phyloP scores from a whole-genome alignment of 2,888 invertebrate species.

The Mechanitis messenoides region DNA sequence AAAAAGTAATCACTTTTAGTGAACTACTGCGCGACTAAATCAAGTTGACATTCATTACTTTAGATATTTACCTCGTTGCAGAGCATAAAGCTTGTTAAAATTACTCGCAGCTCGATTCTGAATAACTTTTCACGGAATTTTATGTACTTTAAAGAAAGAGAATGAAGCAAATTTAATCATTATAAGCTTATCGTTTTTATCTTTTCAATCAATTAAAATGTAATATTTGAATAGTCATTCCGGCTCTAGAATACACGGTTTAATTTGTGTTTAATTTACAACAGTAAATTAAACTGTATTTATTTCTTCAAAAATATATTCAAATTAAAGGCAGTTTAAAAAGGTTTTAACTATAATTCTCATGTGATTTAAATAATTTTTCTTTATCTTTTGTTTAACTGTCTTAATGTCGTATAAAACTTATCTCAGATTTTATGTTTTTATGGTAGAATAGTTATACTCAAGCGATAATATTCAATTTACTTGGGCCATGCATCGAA shows the following conservation, averaged over 20 bases:
- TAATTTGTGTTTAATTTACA: too few species aligned
- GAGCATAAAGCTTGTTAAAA: slow-evolving; percentile 64
- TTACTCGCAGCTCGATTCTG: slow-evolving; percentile 56
- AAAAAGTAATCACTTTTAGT: neutral
- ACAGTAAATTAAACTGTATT: too few species aligned
- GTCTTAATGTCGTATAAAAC: neutral
- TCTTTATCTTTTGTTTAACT: too few species aligned
- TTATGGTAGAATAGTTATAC: neutral
- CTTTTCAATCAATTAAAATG: slow-evolving; percentile 59
- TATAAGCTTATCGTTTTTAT: slow-evolving; percentile 55
- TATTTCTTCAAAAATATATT: neutral
- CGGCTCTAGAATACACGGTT: slow-evolving; percentile 15
- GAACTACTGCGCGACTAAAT: slow-evolving; percentile 39
- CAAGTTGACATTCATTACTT: slow-evolving; percentile 66
- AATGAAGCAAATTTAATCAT: slow-evolving; percentile 60
- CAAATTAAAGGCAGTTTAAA: neutral
- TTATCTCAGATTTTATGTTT: neutral
- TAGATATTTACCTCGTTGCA: slow-evolving; percentile 44
- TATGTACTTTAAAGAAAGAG: slow-evolving; percentile 45
- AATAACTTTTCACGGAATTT: slow-evolving; percentile 57
- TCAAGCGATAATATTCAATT: slow-evolving; percentile 21
- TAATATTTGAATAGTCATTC: slow-evolving; percentile 61
- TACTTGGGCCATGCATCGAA: slow-evolving; percentile 22
- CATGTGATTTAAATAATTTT: too few species aligned
- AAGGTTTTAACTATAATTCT: too few species aligned